These are phyloP conservation scores for Caenorhabditis angaria DNA, from an alignment of 2,888 invertebrate species.

Conservation along the genomic window DNA sequence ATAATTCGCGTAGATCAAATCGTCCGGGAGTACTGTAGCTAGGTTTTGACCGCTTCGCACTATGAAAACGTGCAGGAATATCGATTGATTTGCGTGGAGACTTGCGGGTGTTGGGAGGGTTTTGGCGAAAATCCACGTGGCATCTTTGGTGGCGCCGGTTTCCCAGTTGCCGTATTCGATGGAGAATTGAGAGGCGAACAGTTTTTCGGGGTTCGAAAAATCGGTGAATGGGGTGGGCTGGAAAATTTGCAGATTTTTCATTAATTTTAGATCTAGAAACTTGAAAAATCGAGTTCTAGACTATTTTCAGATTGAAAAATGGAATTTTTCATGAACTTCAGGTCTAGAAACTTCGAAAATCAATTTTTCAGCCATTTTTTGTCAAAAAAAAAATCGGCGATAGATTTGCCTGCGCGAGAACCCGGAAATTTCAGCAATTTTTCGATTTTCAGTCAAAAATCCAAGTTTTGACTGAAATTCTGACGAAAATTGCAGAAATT, in stretches of 20 bases:
- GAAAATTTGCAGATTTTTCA: neutral
- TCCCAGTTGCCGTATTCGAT: slow-evolving; percentile 29
- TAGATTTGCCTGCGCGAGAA: no score
- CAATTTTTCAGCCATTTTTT: no score
- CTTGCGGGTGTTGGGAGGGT: slow-evolving; percentile 69
- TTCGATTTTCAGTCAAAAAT: no score
- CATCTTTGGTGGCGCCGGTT: slow-evolving; percentile 73
- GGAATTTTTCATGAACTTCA: no score
- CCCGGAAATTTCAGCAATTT: no score
- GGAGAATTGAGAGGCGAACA: neutral
- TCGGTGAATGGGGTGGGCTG: neutral
- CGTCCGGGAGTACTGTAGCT: neutral
- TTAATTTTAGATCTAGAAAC: neutral
- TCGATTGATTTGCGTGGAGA: slow-evolving; percentile 84
- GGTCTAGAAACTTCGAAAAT: no score
- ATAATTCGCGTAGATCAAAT: neutral
- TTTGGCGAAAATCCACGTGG: slow-evolving; percentile 70
- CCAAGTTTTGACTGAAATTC: neutral
- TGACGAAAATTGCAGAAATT: neutral
- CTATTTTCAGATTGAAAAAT: no score
- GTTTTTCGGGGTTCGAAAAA: neutral
- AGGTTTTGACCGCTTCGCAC: slow-evolving; percentile 76
- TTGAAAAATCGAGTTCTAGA: no score
- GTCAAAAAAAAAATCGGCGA: no score
- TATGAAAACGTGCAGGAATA: slow-evolving; percentile 89